A percentile compares a stretch with the other conserved stretches of the same genome.
Conservation (phyloP, 2,888 invertebrate genomes). For the Callimorpha dominula region DNA sequence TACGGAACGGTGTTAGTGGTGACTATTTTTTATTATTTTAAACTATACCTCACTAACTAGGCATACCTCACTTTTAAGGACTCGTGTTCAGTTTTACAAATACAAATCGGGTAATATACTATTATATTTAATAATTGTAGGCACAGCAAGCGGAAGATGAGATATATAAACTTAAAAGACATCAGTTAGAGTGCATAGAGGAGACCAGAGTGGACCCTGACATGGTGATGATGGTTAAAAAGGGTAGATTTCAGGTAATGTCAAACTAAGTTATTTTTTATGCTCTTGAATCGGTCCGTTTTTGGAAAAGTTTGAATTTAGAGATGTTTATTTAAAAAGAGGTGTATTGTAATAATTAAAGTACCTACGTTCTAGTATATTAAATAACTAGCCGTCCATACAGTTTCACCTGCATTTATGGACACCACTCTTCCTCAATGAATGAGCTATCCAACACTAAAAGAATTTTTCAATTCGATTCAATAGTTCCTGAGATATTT, state of each 20-base stretch:
- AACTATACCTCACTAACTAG: no score
- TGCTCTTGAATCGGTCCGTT: not conserved
- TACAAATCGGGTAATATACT: not conserved
- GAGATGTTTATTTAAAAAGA: no score
- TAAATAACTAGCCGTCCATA: no score
- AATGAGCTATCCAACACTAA: no score
- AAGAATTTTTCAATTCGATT: no score
- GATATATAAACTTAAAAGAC: constrained; percentile 17
- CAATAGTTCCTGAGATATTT: no score
- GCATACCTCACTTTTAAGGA: not conserved
- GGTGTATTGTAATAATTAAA: no score
- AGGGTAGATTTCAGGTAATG: constrained; percentile 50
- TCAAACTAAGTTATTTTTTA: not conserved
- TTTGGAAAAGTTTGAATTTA: no score
- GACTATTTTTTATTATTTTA: constrained; percentile 10
- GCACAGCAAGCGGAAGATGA: not conserved
- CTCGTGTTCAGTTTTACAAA: not conserved
- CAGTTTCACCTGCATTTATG: no score
- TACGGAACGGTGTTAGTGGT: constrained; percentile 16
- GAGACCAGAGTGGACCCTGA: constrained; percentile 54
- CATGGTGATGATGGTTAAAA: constrained; percentile 46
- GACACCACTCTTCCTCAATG: no score
- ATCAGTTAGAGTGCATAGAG: constrained; percentile 59
- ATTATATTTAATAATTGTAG: not conserved
- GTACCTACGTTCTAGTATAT: no score